These are phyloP conservation scores for Tetrapedia diversipes DNA, from an alignment of 2,888 invertebrate genomes.

Conservation along the genomic window DNA sequence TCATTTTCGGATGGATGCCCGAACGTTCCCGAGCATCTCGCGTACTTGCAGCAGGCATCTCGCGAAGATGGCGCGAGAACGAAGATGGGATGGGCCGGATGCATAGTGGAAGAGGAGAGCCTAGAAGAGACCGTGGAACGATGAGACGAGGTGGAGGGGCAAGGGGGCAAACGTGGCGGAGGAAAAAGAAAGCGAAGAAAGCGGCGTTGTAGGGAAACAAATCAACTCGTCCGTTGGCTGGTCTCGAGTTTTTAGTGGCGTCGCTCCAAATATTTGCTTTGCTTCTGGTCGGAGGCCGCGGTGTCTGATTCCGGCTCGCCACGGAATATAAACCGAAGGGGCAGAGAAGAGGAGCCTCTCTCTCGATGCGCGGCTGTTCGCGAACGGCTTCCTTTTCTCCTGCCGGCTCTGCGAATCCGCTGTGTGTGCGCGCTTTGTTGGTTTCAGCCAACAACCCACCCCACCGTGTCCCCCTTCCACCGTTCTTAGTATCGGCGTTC, in stretches of 20 bases:
- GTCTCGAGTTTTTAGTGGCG: conserved; percentile 82
- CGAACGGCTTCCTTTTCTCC: conserved; percentile 49
- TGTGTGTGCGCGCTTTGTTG: conserved; percentile 20
- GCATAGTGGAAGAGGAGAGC: conserved; percentile 23
- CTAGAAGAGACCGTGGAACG: conserved; percentile 27
- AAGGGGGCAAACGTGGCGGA: background rate
- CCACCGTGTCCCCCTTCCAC: no score
- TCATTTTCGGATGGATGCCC: conserved; percentile 65
- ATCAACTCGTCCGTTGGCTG: conserved; percentile 81
- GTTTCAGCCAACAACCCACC: conserved; percentile 71
- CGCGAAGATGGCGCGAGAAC: conserved; percentile 27
- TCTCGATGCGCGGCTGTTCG: conserved; percentile 47
- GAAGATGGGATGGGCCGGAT: conserved; percentile 26
- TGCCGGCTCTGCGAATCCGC: conserved; percentile 50
- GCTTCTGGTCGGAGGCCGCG: conserved; percentile 71
- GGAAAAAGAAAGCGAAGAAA: conserved; percentile 71
- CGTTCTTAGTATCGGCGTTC: conserved; percentile 59
- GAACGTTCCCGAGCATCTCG: conserved; percentile 45
- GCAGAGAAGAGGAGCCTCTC: conserved; percentile 32
- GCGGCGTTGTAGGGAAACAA: conserved; percentile 80
- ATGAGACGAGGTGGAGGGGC: conserved; percentile 42
- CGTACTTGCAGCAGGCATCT: no score
- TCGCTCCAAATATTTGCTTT: conserved; percentile 82
- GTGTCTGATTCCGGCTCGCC: conserved; percentile 67
- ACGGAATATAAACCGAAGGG: conserved; percentile 71